These are phyloP conservation scores for Urosaurus nigricauda DNA, from an alignment of 2,797 vertebrate species.

Conservation along the genomic window DNA sequence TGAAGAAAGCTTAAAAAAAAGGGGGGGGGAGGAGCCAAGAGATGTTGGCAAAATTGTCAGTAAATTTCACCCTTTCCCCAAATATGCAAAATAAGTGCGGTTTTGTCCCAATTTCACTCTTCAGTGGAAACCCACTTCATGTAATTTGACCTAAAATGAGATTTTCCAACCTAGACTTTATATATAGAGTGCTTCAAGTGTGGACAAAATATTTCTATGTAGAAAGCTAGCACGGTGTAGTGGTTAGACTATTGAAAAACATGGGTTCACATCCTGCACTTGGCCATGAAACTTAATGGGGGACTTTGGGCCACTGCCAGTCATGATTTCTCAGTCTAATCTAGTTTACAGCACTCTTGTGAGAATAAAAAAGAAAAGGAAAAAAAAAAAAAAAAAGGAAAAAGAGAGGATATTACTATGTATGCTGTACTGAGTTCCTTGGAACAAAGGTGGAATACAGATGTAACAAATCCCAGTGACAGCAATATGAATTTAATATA, in stretches of 20 bases:
- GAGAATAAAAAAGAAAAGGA: background rate
- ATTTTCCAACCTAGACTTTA: background rate
- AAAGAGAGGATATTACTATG: background rate
- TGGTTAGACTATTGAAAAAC: no score
- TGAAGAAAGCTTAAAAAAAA: background rate
- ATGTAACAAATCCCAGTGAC: no score
- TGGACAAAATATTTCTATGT: background rate
- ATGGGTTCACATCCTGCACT: no score
- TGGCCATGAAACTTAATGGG: no score
- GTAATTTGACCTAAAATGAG: background rate
- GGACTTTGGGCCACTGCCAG: no score
- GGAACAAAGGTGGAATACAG: background rate
- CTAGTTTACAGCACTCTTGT: no score
- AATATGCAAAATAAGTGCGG: background rate
- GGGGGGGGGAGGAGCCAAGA: background rate
- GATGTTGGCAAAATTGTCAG: background rate
- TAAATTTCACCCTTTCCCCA: background rate
- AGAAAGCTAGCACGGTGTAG: no score
- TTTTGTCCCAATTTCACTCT: background rate
- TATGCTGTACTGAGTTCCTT: background rate
- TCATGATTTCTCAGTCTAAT: no score
- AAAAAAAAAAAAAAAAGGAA: background rate
- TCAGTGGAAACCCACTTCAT: background rate
- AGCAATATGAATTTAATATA: background rate
- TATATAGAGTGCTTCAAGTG: background rate